phyloP scores from a whole-genome alignment of 2,888 invertebrate genomes.

The Drosophila emarginata region DNA sequence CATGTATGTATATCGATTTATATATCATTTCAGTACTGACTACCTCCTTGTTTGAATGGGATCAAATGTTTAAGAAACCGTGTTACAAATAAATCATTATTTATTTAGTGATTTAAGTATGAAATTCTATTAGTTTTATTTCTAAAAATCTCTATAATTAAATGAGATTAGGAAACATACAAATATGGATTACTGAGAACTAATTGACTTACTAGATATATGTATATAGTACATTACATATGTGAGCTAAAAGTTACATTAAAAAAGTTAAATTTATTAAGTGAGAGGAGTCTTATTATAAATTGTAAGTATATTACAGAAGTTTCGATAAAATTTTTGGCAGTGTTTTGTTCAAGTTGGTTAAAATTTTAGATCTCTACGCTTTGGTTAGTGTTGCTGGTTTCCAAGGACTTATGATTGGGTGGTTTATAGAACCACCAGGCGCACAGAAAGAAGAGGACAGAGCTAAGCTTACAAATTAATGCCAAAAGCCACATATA shows the following conservation, averaged over 20 bases:
- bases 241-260: not conserved
- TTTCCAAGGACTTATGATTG: conserved; percentile 22
- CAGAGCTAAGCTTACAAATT: conserved; percentile 87
- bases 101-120: not conserved
- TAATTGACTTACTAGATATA: conserved; percentile 9
- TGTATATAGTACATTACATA: not conserved
- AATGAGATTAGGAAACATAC: not conserved
- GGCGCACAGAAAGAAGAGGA: conserved; percentile 88
- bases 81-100: conserved; percentile 30
- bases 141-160: not conserved
- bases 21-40: conserved; percentile 17
- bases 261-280: not conserved
- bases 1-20: not conserved
- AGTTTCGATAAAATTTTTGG: not conserved
- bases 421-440: conserved; percentile 90
- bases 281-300: not conserved
- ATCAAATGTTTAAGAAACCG: conserved; percentile 33
- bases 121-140: conserved; percentile 2
- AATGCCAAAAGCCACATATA: conserved; percentile 89
- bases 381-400: not conserved
- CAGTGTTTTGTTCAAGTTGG: not conserved
- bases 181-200: conserved; percentile 1
- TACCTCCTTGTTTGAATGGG: conserved; percentile 15
- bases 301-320: conserved; percentile 2
- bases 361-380: conserved; percentile 17